phyloP scores from a whole-genome alignment of 1,140 invertebrate species.

The Sycobia sp. region DNA sequence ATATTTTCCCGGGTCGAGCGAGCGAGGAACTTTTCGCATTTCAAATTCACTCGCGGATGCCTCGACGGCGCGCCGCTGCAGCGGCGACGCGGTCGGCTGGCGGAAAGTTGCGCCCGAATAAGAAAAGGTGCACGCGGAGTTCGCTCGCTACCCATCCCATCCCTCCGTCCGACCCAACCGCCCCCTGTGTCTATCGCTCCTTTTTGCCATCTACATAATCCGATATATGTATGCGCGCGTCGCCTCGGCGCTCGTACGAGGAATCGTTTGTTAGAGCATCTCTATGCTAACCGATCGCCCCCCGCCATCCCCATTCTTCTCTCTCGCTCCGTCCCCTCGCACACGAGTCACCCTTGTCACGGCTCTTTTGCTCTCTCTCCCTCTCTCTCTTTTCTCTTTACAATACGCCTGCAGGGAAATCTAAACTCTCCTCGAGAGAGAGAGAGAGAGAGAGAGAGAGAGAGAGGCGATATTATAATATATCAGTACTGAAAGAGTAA shows the following conservation, averaged over 20 bases:
- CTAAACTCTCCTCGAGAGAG: conserved; percentile 4
- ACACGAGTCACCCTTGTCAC: too few species aligned
- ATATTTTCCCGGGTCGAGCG: too few species aligned
- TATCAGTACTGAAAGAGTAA: too few species aligned
- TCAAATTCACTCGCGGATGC: too few species aligned
- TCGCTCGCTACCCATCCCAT: too few species aligned
- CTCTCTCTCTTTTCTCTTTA: conserved; percentile 2
- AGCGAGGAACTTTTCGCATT: too few species aligned
- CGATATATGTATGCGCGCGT: conserved; percentile 23
- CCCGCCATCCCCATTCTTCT: neutral
- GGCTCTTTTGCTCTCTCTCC: neutral
- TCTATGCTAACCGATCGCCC: conserved; percentile 31
- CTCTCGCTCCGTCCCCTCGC: neutral
- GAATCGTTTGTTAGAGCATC: conserved; percentile 25
- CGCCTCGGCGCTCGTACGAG: conserved; percentile 12
- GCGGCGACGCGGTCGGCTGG: neutral
- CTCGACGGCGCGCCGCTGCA: too few species aligned
- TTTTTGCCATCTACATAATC: conserved; percentile 27
- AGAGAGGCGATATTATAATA: too few species aligned
- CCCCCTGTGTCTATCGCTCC: neutral
- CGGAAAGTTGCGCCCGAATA: conserved; percentile 9
- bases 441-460: too few species aligned
- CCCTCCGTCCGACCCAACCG: neutral
- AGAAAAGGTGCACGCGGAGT: neutral
- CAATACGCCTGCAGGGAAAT: conserved; percentile 20